phyloP scores from a whole-genome alignment of 2,113 vertebrate species.

The Lepus timidus region DNA sequence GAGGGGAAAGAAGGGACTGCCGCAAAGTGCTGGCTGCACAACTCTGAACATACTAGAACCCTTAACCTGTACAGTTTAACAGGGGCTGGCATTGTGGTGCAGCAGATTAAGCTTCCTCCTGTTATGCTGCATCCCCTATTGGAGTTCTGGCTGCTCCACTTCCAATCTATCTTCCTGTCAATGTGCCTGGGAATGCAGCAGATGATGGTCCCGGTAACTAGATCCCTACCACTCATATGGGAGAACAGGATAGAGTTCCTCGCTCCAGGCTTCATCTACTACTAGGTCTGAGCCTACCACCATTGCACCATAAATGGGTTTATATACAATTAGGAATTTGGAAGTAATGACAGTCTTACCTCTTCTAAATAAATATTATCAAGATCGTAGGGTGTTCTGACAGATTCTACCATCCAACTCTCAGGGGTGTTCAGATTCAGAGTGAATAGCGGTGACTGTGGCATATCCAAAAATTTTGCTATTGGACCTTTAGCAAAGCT shows the following conservation, averaged over 20 bases:
- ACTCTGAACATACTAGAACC: neutral
- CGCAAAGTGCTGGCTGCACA: neutral
- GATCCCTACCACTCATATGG: too few relatives aligned
- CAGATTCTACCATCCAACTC: constrained; percentile 99
- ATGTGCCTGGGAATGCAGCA: too few relatives aligned
- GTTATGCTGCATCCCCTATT: too few relatives aligned
- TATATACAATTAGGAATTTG: neutral
- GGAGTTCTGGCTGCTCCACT: too few relatives aligned
- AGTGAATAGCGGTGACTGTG: constrained; percentile 97
- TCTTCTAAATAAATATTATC: constrained; percentile 99
- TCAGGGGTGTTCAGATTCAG: constrained; percentile 97
- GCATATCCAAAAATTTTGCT: constrained; percentile 98
- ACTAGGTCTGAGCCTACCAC: neutral
- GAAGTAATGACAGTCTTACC: constrained; percentile 87
- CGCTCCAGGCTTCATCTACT: neutral
- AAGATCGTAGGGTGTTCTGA: constrained; percentile 96
- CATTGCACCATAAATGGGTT: neutral
- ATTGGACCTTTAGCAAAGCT: constrained; percentile 93
- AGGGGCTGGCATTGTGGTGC: too few relatives aligned
- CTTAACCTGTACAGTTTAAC: neutral
- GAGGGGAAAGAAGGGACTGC: fast-evolving
- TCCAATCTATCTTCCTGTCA: too few relatives aligned
- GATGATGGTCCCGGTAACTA: too few relatives aligned
- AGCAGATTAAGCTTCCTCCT: too few relatives aligned
- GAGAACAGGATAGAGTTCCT: too few relatives aligned